Conservation (phyloP, 1,140 invertebrate genomes). For the Euglossa dilemma region DNA sequence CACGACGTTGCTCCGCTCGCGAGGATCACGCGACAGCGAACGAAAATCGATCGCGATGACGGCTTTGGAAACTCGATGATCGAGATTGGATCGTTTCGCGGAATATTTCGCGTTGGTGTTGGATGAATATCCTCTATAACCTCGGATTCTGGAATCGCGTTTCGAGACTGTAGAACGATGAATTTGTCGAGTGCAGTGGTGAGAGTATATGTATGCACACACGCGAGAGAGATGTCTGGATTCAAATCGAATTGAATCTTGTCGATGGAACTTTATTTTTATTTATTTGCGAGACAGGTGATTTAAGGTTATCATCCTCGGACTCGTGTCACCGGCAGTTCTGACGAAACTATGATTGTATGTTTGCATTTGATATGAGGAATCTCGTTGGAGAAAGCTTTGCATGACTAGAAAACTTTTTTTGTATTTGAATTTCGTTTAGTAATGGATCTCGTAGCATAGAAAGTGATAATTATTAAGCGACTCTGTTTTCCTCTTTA, state of each 20-base stretch:
- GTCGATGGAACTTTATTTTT: not conserved
- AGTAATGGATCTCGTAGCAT: slow-evolving; percentile 7
- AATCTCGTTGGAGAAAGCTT: not conserved
- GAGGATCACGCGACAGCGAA: not conserved
- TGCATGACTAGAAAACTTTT: slow-evolving; percentile 5
- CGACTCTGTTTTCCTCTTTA: not conserved
- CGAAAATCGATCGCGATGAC: not conserved
- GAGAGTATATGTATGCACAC: not conserved
- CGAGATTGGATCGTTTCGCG: not conserved
- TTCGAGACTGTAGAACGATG: not conserved
- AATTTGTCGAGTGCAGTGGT: not conserved
- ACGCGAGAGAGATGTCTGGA: not conserved
- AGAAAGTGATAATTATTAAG: not conserved
- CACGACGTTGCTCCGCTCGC: slow-evolving; percentile 28
- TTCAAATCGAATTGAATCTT: not conserved
- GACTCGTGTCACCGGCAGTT: not conserved
- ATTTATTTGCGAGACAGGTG: not conserved
- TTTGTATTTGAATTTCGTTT: slow-evolving; percentile 12
- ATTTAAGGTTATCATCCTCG: too few relatives aligned
- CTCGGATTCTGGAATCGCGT: not conserved
- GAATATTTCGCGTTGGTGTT: not conserved
- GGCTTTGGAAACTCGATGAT: not conserved
- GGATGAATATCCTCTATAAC: slow-evolving; percentile 26
- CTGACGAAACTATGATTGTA: not conserved
- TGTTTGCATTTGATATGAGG: not conserved